phyloP scores from a whole-genome alignment of 2,888 invertebrate species.

The Adela reaumurella region DNA sequence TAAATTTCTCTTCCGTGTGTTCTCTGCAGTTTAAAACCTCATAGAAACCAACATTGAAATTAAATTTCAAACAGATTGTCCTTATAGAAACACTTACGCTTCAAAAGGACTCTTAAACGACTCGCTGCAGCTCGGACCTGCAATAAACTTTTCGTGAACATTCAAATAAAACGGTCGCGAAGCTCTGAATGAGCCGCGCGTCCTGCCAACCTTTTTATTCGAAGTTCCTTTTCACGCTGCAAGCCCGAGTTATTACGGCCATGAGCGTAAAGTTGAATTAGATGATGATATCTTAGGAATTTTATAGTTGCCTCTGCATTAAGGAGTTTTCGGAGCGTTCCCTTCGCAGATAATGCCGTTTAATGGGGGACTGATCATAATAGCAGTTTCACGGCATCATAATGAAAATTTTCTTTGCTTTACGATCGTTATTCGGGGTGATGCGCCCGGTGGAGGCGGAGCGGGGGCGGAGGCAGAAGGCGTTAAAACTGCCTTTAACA shows the following conservation, averaged over 20 bases:
- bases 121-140: too few species aligned
- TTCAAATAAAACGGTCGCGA: too few species aligned
- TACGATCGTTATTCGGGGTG: constrained; percentile 26
- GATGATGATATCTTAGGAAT: constrained; percentile 50
- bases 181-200: too few species aligned
- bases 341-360: constrained; percentile 42
- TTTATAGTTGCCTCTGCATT: constrained; percentile 54
- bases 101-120: too few species aligned
- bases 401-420: constrained; percentile 48
- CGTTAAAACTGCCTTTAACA: neutral
- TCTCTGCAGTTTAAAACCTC: too few species aligned
- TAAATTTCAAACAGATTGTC: too few species aligned
- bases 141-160: too few species aligned
- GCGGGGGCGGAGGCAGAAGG: too few species aligned
- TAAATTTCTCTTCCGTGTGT: too few species aligned
- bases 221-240: neutral
- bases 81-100: too few species aligned
- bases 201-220: neutral
- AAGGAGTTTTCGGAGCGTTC: constrained; percentile 24
- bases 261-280: constrained; percentile 33
- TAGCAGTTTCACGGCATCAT: constrained; percentile 30
- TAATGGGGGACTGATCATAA: constrained; percentile 46
- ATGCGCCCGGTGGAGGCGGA: neutral
- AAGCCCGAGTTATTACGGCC: neutral
- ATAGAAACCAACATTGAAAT: too few species aligned